phyloP scores from a whole-genome alignment of 2,797 vertebrate species.

The Benthosema pterotum region DNA sequence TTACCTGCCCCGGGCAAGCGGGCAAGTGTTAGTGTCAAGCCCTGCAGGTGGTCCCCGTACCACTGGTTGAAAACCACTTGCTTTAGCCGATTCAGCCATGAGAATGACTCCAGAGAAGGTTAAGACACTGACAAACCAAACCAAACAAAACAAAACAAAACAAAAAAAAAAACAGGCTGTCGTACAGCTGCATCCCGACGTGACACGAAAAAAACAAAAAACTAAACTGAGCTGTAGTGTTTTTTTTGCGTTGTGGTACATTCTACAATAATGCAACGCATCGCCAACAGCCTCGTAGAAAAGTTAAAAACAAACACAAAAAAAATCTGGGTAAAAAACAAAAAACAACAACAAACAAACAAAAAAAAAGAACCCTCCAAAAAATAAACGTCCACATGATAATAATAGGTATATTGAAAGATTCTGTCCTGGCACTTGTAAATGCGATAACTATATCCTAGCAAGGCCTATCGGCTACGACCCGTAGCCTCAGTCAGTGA shows the following conservation, averaged over 20 bases:
- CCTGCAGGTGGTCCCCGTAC: too few species aligned
- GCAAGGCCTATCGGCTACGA: slow-evolving; percentile 71
- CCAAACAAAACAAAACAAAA: too few species aligned
- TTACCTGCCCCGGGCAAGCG: too few species aligned
- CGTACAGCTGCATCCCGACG: slow-evolving; percentile 38
- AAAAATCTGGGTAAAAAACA: slow-evolving; percentile 39
- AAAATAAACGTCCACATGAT: slow-evolving; percentile 61
- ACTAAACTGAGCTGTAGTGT: slow-evolving; percentile 47
- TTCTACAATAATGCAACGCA: slow-evolving; percentile 72
- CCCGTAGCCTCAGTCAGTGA: slow-evolving; percentile 69
- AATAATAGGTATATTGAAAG: slow-evolving; percentile 65
- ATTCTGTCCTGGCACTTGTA: slow-evolving; percentile 78
- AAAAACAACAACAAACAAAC: slow-evolving; percentile 13
- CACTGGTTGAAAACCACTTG: too few species aligned
- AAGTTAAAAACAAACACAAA: slow-evolving; percentile 60
- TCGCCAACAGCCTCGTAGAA: slow-evolving; percentile 60
- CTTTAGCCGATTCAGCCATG: slow-evolving; percentile 46
- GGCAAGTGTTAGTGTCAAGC: too few species aligned
- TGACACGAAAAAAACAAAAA: slow-evolving; percentile 38
- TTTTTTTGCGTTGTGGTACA: slow-evolving; percentile 72
- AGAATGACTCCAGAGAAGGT: slow-evolving; percentile 47
- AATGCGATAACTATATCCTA: slow-evolving; percentile 72
- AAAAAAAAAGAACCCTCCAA: slow-evolving; percentile 46
- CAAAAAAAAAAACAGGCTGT: too few species aligned
- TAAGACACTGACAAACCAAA: slow-evolving; percentile 34